Conservation (phyloP, 2,797 vertebrate genomes). For the Otus scops region DNA sequence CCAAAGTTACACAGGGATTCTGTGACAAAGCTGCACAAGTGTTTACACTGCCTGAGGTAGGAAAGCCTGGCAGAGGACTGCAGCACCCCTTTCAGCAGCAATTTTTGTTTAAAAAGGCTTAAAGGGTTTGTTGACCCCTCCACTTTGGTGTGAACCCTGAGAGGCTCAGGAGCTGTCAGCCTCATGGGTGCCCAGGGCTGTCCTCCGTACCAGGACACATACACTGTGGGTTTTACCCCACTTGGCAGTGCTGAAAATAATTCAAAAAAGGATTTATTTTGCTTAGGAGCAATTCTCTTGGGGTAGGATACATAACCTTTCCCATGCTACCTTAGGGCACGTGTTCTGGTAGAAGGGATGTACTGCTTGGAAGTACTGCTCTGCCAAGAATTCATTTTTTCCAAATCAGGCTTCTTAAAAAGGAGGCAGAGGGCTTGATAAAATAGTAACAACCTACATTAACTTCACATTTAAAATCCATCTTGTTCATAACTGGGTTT, state of each 20-base stretch:
- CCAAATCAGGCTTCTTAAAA: not conserved
- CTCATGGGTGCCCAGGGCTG: fast-evolving
- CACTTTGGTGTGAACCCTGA: fast-evolving
- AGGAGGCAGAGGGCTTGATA: not conserved
- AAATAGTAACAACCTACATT: not conserved
- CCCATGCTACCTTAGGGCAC: not conserved
- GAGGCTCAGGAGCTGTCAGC: not conserved
- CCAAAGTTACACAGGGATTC: not conserved
- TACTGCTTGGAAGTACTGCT: not conserved
- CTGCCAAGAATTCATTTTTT: not conserved
- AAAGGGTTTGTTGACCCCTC: not conserved
- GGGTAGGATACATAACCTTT: not conserved
- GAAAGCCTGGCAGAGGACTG: not conserved
- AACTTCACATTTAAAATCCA: not conserved
- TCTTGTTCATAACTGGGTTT: not conserved
- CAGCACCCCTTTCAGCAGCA: not conserved
- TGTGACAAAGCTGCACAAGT: not conserved
- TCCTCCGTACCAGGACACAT: too few species aligned
- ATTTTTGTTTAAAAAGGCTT: not conserved
- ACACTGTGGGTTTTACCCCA: not conserved
- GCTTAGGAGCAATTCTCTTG: not conserved
- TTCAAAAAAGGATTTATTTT: not conserved
- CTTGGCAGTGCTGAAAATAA: not conserved
- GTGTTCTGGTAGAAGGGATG: fast-evolving
- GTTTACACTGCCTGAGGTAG: not conserved